A percentile compares a stretch with the other conserved stretches of the same genome.
These are phyloP conservation scores for Kobus ellipsiprymnus DNA, from an alignment of 2,113 vertebrate species.

Conservation along the genomic window DNA sequence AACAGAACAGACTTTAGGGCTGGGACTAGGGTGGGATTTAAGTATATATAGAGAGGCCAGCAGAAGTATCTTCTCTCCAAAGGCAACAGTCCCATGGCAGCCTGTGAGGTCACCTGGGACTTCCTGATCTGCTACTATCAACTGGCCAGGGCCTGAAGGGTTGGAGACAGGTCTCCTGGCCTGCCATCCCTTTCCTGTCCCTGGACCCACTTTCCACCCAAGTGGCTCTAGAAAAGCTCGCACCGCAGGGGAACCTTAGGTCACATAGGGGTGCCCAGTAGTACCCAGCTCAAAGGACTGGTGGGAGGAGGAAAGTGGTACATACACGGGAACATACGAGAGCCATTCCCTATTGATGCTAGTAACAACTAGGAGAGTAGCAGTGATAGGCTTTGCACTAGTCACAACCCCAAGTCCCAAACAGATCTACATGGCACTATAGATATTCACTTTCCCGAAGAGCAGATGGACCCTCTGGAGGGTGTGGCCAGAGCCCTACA, in stretches of 20 bases:
- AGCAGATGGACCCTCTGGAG: not conserved
- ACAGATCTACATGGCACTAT: not conserved
- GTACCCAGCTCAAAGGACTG: not conserved
- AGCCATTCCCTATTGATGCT: not conserved
- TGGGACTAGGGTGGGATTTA: not conserved
- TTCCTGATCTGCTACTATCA: not conserved
- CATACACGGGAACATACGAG: not conserved
- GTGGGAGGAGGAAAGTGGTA: not conserved
- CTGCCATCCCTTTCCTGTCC: not conserved
- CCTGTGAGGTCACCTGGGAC: not conserved
- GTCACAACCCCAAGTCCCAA: not conserved
- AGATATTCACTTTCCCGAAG: not conserved
- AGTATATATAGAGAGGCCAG: not conserved
- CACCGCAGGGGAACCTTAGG: not conserved
- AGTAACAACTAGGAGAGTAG: not conserved
- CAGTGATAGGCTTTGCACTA: not conserved
- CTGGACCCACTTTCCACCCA: rapidly evolving
- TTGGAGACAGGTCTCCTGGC: not conserved
- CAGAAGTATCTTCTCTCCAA: not conserved
- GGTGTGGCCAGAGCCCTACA: not conserved
- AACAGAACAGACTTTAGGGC: not conserved
- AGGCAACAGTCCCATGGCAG: not conserved
- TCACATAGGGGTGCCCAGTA: not conserved
- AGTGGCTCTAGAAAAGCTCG: not conserved
- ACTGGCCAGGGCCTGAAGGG: not conserved